These are phyloP conservation scores for Cladorhizidae sp. DNA, from an alignment of 37 sponge, comb jelly and placozoan species.

Conservation along the genomic window DNA sequence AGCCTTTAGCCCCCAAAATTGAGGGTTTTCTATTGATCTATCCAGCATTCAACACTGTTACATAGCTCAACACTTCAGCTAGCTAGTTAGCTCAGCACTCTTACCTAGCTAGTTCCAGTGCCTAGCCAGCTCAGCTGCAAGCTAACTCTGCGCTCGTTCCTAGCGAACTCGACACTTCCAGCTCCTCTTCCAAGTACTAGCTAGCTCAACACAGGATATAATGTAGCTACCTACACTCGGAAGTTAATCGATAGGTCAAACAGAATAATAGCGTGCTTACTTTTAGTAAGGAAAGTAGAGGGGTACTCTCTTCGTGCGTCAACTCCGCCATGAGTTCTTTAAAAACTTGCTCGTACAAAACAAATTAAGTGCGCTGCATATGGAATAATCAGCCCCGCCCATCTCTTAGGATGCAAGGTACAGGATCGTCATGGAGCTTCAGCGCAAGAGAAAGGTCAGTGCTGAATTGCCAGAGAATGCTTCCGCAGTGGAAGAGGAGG, in stretches of 20 bases:
- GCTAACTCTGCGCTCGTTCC: too few species aligned
- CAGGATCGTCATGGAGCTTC: neutral
- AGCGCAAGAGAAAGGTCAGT: constrained; percentile 12
- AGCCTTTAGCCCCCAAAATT: too few species aligned
- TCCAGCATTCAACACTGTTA: too few species aligned
- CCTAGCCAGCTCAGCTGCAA: too few species aligned
- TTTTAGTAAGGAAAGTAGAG: constrained; percentile 34
- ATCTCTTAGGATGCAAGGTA: neutral
- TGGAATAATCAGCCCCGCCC: too few species aligned
- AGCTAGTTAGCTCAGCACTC: too few species aligned
- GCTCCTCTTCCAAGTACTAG: neutral
- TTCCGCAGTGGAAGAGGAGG: constrained; percentile 26
- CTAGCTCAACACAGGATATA: neutral
- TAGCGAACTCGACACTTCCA: too few species aligned
- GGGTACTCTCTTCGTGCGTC: constrained; percentile 16
- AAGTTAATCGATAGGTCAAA: neutral
- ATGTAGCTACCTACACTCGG: neutral
- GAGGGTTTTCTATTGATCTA: too few species aligned
- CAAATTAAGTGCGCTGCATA: too few species aligned
- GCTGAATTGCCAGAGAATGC: neutral
- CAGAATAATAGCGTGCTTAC: neutral
- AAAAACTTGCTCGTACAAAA: too few species aligned
- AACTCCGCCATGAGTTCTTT: neutral
- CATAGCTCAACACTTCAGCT: too few species aligned
- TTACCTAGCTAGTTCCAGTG: too few species aligned